These are phyloP conservation scores for Mixornis gularis DNA, from an alignment of 2,113 vertebrate genomes.

Conservation along the genomic window DNA sequence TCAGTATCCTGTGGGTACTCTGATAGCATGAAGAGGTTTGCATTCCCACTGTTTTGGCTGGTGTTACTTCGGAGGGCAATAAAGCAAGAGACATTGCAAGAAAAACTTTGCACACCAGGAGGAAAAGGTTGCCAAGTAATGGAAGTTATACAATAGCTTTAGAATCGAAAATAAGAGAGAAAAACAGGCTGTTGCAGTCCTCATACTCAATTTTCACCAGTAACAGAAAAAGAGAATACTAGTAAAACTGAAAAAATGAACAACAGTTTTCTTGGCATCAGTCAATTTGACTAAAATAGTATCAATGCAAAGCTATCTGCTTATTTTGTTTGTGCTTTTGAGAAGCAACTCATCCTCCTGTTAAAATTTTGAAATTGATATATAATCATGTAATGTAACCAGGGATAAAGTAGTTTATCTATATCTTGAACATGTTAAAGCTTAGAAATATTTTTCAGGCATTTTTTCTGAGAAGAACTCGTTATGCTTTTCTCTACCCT, in stretches of 20 bases:
- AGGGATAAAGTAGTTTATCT: background rate
- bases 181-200: background rate
- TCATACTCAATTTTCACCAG: background rate
- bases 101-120: background rate
- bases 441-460: background rate
- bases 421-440: background rate
- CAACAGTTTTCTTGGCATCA: background rate
- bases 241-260: background rate
- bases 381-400: background rate
- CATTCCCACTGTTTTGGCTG: background rate
- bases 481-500: background rate
- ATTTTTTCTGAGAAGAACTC: background rate
- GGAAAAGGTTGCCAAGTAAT: background rate
- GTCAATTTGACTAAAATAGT: background rate
- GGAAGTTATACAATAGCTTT: background rate
- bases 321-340: background rate
- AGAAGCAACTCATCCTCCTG: background rate
- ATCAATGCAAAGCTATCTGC: background rate
- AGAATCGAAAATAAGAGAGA: background rate
- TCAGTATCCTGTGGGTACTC: background rate
- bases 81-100: background rate
- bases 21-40: background rate
- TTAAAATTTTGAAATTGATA: background rate
- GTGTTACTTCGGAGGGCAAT: background rate
- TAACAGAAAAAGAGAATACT: background rate